Conservation (phyloP, 2,888 invertebrate genomes). For the Cheiracanthium punctorium region DNA sequence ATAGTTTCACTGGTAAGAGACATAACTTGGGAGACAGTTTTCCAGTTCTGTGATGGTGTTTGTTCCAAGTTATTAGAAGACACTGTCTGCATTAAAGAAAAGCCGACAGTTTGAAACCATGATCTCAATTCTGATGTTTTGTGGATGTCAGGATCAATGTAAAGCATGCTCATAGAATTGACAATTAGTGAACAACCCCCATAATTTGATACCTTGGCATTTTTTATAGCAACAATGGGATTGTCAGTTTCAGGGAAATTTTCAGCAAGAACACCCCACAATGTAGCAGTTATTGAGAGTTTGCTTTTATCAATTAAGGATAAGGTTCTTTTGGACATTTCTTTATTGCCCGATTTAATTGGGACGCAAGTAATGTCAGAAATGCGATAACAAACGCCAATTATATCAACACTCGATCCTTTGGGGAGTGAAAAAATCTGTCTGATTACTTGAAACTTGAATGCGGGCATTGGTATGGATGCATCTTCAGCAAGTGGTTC, state of each 20-base stretch:
- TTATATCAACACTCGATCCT: slow-evolving; percentile 86
- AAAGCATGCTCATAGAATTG: slow-evolving; percentile 78
- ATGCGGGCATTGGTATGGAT: slow-evolving; percentile 84
- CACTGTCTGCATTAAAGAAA: slow-evolving; percentile 78
- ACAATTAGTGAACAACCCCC: slow-evolving; percentile 79
- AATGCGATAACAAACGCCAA: slow-evolving; percentile 88
- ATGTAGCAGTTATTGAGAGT: slow-evolving; percentile 84
- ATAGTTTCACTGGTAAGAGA: slow-evolving; percentile 80
- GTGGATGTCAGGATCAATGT: slow-evolving; percentile 90
- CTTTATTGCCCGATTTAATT: slow-evolving; percentile 84
- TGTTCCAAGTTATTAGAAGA: slow-evolving; percentile 32
- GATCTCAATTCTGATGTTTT: slow-evolving; percentile 89
- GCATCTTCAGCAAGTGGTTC: slow-evolving; percentile 77
- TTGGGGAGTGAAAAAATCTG: slow-evolving; percentile 82
- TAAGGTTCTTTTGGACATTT: slow-evolving; percentile 92
- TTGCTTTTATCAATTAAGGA: slow-evolving; percentile 90
- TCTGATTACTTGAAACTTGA: slow-evolving; percentile 85
- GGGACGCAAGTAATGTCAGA: slow-evolving; percentile 85
- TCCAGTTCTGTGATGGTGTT: slow-evolving; percentile 78
- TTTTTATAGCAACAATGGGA: slow-evolving; percentile 90
- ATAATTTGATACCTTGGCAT: slow-evolving; percentile 89
- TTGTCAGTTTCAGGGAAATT: slow-evolving; percentile 85
- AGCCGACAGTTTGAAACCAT: slow-evolving; percentile 86
- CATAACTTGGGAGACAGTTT: slow-evolving; percentile 85
- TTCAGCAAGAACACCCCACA: slow-evolving; percentile 93